Conservation (phyloP, 2,888 invertebrate species). For the Podabrus alpinus region DNA sequence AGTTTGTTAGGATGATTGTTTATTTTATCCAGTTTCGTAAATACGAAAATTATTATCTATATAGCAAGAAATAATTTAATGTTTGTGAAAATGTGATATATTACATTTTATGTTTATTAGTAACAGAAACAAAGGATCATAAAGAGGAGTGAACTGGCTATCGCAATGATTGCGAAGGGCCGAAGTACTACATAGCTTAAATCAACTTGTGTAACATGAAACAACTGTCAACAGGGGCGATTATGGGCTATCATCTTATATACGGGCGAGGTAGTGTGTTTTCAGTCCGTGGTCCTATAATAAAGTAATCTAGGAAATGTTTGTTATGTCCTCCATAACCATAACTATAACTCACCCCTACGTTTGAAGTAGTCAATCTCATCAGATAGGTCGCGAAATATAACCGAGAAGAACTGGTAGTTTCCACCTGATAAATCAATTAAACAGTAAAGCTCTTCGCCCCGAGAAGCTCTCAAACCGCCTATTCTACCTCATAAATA, state of each 20-base stretch:
- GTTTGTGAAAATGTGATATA: slow-evolving; percentile 11
- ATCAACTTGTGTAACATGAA: slow-evolving; percentile 52
- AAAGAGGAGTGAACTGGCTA: slow-evolving; percentile 29
- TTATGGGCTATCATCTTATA: slow-evolving; percentile 55
- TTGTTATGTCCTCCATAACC: slow-evolving; percentile 53
- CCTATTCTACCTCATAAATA: slow-evolving; percentile 45
- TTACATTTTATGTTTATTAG: slow-evolving; percentile 9
- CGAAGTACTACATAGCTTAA: slow-evolving; percentile 49
- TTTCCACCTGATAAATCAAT: slow-evolving; percentile 57
- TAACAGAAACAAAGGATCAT: slow-evolving; percentile 36
- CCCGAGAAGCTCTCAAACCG: slow-evolving; percentile 33
- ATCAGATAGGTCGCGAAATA: slow-evolving; percentile 43
- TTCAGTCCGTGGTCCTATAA: slow-evolving; percentile 51
- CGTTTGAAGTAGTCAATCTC: slow-evolving; percentile 40
- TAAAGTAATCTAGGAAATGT: slow-evolving; percentile 56
- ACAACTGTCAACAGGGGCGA: slow-evolving; percentile 53
- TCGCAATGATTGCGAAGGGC: slow-evolving; percentile 48
- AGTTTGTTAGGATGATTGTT: background rate
- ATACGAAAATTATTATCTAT: background rate
- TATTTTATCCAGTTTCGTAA: background rate
- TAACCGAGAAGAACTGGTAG: slow-evolving; percentile 43
- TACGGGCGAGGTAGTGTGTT: slow-evolving; percentile 53
- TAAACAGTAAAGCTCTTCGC: slow-evolving; percentile 34
- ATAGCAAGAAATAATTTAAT: slow-evolving; percentile 8
- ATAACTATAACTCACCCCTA: slow-evolving; percentile 55